Evolutionary conservation across 1,140 invertebrate species (phyloP).

Genomic region (Drosophila sp.): DNA sequence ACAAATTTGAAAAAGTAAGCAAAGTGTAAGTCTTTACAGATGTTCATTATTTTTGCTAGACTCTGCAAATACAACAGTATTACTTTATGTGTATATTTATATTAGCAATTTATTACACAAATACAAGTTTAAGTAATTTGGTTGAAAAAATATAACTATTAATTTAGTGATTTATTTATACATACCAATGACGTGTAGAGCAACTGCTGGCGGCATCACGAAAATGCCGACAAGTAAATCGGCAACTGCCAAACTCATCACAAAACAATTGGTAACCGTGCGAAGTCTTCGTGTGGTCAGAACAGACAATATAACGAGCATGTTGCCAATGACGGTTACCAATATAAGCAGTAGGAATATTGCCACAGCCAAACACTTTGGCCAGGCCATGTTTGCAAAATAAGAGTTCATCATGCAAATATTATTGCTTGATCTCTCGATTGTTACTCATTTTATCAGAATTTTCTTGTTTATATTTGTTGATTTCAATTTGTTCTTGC

Average conservation of each 20-base stretch:
- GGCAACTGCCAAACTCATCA: conserved; percentile 95
- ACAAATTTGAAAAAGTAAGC: no score
- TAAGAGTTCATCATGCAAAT: conserved; percentile 59
- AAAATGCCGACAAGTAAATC: conserved; percentile 96
- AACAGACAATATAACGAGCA: conserved; percentile 95
- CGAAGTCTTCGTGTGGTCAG: conserved; percentile 94
- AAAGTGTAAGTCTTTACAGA: no score
- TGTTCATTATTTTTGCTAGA: no score
- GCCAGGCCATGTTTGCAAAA: conserved; percentile 68
- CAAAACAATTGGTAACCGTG: conserved; percentile 97
- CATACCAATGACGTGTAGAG: conserved; percentile 88
- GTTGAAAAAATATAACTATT: no score
- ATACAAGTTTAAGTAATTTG: no score
- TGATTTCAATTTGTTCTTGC: conserved; percentile 13
- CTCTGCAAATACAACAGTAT: no score
- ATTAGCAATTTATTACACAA: no score
- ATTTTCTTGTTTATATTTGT: conserved; percentile 2
- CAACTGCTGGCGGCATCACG: conserved; percentile 97
- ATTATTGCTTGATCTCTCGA: neutral
- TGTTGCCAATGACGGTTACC: conserved; percentile 91
- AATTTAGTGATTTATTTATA: conserved; percentile 30
- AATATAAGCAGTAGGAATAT: conserved; percentile 87
- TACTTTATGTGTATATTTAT: no score
- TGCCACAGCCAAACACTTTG: conserved; percentile 67
- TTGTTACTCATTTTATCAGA: conserved; percentile 14